Evolutionary conservation across 2,797 vertebrate species (phyloP).

Genomic region (Epinephelus awoara): DNA sequence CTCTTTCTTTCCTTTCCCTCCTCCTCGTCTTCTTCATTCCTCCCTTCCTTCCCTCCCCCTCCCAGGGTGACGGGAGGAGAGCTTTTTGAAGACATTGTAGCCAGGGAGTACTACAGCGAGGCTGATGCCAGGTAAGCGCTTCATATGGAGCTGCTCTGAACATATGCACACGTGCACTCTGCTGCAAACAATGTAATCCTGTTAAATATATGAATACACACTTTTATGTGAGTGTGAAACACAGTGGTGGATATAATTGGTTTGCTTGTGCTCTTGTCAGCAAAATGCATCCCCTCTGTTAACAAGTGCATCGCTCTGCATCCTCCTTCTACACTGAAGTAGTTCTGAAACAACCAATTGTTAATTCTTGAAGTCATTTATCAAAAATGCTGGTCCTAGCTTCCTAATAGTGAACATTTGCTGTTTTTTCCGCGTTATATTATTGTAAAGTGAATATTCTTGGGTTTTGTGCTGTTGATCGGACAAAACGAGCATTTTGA

Average conservation of each 20-base stretch:
- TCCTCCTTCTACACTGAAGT: slow-evolving; percentile 1
- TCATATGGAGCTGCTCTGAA: slow-evolving; percentile 42
- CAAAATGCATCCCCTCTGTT: slow-evolving; percentile 45
- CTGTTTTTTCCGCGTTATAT: background rate
- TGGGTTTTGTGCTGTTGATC: background rate
- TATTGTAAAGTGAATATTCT: background rate
- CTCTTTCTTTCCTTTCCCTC: slow-evolving; percentile 25
- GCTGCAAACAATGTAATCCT: slow-evolving; percentile 35
- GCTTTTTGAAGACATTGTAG: slow-evolving; percentile 98
- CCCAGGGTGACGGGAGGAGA: slow-evolving; percentile 92
- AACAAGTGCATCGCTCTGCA: slow-evolving; percentile 59
- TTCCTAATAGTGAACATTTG: background rate
- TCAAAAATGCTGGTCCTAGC: background rate
- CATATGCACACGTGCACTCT: slow-evolving; percentile 19
- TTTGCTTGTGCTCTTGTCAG: slow-evolving; percentile 67
- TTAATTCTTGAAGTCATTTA: background rate
- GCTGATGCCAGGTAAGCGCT: slow-evolving; percentile 93
- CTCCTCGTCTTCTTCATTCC: background rate
- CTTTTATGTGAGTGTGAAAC: slow-evolving; percentile 24
- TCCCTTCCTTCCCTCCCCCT: background rate
- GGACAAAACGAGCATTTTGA: background rate
- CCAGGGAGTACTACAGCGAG: slow-evolving; percentile 98
- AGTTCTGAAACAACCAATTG: background rate
- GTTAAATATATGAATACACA: slow-evolving; percentile 36
- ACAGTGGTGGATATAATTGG: slow-evolving; percentile 55